Evolutionary conservation across 2,113 vertebrate genomes (phyloP).

Genomic region (Choloepus hoffmanni): DNA sequence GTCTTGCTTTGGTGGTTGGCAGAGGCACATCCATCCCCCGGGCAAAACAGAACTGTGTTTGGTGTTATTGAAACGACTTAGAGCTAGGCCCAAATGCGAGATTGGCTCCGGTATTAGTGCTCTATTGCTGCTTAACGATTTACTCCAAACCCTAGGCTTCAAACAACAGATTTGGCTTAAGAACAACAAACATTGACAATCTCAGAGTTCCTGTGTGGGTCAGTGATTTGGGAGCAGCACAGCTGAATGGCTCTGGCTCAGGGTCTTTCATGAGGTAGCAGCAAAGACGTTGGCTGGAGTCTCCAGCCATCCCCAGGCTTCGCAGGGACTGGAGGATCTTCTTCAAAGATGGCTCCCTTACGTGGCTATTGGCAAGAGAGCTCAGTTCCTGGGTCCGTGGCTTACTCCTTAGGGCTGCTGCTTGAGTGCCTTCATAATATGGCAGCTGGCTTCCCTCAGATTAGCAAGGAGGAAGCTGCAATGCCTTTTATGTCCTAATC

Average conservation of each 20-base stretch:
- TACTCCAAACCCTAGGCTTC: neutral
- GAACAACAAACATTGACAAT: slow-evolving; percentile 1
- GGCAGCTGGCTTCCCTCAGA: slow-evolving; percentile 47
- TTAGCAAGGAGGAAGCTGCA: slow-evolving; percentile 50
- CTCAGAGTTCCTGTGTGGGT: neutral
- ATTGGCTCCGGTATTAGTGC: neutral
- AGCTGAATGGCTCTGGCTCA: neutral
- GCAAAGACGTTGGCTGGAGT: neutral
- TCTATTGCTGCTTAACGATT: slow-evolving; percentile 13
- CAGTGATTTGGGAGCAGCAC: neutral
- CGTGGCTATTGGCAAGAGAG: slow-evolving; percentile 9
- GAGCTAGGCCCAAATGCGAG: slow-evolving; percentile 1
- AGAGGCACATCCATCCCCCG: neutral
- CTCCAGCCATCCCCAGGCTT: neutral
- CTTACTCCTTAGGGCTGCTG: neutral
- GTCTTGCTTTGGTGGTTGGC: slow-evolving; percentile 20
- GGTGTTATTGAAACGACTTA: slow-evolving; percentile 25
- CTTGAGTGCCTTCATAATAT: neutral
- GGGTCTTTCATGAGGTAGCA: neutral
- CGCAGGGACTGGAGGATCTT: neutral
- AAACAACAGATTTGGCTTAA: neutral
- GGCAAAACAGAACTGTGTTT: slow-evolving; percentile 36
- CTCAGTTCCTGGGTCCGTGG: neutral
- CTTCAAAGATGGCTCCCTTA: neutral
- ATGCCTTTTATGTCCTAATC: slow-evolving; percentile 56